Base-by-base conservation (phyloP, 2,888 invertebrate species). In the Metacarcinus magister region DNA sequence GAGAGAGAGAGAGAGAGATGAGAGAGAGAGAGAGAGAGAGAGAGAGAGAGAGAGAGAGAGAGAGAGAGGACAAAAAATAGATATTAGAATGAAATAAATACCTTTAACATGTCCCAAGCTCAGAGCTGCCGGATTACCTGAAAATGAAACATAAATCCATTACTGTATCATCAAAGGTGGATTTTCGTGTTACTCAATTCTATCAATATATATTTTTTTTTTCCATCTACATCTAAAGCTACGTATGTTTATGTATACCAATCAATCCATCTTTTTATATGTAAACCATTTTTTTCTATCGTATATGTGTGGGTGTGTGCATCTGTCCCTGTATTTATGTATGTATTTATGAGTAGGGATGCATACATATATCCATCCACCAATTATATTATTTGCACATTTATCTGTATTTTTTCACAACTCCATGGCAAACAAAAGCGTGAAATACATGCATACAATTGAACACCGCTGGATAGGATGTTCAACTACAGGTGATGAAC, bases 1-100 rank as follows among this genome's bases (percentile, higher is more conserved):
- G 67, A 67, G 67, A 67, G 67, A 67, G 67, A 67, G 67, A 67
- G 67, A 67, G 67, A 67, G 67, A 67, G 67, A 67, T n/a, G 67
- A 67, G 67, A 67, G 67, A 67, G 67, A 67, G 67, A 67, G 67
- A 67, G 67, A 67, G 67, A 67, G 67, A 67, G 67, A 67, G 67
- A 67, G 67, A 67, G 67, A 67, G 67, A 13, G 60, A 60, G 60
- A 60, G 60, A 60, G 60, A 60, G 60, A 60, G 60, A 60, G 60
- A 60, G 60, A 60, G 60, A 60, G 23, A 19, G 46, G n/a, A n/a
- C n/a, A n/a, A n/a, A n/a, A n/a, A n/a, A n/a, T n/a, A n/a, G n/a
- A 13, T 54, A 8, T 54, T 54, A 60, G 13, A 60, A 16, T 23
- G 67, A 67, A 67, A 23, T 67, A 67, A 67, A 67, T 54, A 54